phyloP scores from a whole-genome alignment of 2,888 invertebrate species.

The Orthosia cruda region DNA sequence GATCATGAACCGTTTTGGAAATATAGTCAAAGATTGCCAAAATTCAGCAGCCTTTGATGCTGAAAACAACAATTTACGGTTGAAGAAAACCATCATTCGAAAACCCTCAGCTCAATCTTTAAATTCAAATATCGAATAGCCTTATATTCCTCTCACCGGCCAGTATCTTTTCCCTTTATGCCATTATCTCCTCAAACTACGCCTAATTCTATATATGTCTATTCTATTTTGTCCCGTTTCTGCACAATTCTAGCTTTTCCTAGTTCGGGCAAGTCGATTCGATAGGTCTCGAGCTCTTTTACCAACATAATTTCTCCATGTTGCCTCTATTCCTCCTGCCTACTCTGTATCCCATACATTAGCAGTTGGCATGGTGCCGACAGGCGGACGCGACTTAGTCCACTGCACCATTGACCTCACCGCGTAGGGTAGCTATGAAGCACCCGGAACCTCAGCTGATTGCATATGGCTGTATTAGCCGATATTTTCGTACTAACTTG shows the following conservation, averaged over 20 bases:
- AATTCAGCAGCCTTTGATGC: too few relatives aligned
- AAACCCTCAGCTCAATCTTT: not conserved
- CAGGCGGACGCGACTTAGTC: constrained; percentile 88
- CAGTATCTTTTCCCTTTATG: not conserved
- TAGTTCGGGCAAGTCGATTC: too few relatives aligned
- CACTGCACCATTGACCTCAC: constrained; percentile 91
- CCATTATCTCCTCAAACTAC: too few relatives aligned
- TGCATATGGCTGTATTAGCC: constrained; percentile 58
- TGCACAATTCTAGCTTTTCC: too few relatives aligned
- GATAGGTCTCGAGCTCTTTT: too few relatives aligned
- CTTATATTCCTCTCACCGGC: not conserved
- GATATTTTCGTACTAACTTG: constrained; percentile 46
- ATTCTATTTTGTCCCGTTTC: too few relatives aligned
- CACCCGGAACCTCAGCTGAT: constrained; percentile 57
- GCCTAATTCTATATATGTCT: too few relatives aligned
- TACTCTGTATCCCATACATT: constrained; percentile 80
- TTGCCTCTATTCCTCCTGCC: not conserved
- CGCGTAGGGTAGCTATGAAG: constrained; percentile 87
- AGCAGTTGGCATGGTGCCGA: constrained; percentile 87
- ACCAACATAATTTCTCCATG: not conserved
- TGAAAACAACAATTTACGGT: not conserved
- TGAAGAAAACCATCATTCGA: not conserved
- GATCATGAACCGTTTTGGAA: not conserved
- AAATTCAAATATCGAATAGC: not conserved
- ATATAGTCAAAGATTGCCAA: not conserved